Base-by-base conservation (phyloP, 2,888 invertebrate species). In the Diadromus collaris region DNA sequence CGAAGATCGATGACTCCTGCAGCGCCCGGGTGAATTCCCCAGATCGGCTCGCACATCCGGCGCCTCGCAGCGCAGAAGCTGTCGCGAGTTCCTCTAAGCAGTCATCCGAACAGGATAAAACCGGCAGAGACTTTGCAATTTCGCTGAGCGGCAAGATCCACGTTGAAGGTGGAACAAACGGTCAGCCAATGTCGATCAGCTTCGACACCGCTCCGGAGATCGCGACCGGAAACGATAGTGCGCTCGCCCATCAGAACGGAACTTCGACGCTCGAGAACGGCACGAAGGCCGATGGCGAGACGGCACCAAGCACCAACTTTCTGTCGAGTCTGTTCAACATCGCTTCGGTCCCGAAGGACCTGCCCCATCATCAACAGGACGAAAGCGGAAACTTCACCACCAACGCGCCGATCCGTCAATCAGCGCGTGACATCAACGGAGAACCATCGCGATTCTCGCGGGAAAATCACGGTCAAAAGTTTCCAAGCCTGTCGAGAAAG, bases 111-210 rank as follows among this genome's bases (percentile, higher is more conserved):
- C 24, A 61, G 9, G 24, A 24, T 38, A 72, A 75, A 44, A 44
- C 38, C 7, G 73, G 75, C 13, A 70, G 48, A 1, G 82, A 68
- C 56, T 84, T 84, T 48, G 82, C 83, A 13, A 86, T 87, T 56
- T 87, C 87, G 2, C 63, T 87, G 34, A 85, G 75, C 2, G 86
- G 86, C 7, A 85, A 83, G 34, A 83, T 87, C 70, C 86, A 86
- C 73, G 72, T 87, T 58, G 79, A 83, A n/a, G 84, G 80, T 60
- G 84, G 78, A 34, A 70, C 63, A 16, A 78, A 83, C 41, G 82
- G 83, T 13, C 82, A 79, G 3, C 83, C 83, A 0, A 72, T 86
- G 65, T 83, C 86, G 4, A 83, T 86, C 56, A 85, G 82, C 63
- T 84, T 86, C 69, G 83, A 86, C 24, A 81, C 81, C 5, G 78